Conservation (phyloP, 2,888 invertebrate species). For the Drosophila paranaensis region DNA sequence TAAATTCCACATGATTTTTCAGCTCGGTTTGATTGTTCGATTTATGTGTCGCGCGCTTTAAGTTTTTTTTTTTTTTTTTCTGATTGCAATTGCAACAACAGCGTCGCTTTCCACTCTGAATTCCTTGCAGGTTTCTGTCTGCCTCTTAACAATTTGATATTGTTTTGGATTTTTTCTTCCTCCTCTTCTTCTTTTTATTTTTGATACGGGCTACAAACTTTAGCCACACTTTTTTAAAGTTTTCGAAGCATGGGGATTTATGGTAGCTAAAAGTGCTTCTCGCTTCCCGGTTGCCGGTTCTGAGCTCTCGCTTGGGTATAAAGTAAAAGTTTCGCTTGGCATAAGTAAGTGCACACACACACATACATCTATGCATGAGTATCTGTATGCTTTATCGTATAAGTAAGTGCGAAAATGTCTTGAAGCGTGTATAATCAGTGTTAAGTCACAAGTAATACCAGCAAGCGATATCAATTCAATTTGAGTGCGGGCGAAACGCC, state of each 20-base stretch:
- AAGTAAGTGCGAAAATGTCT: slow-evolving; percentile 54
- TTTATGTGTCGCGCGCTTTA: slow-evolving; percentile 24
- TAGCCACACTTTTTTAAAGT: slow-evolving; percentile 52
- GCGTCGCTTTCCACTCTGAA: background rate
- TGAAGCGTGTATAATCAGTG: slow-evolving; percentile 65
- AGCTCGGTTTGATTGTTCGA: slow-evolving; percentile 24
- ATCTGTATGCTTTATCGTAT: slow-evolving; percentile 30
- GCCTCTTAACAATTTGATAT: slow-evolving; percentile 27
- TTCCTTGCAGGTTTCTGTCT: background rate
- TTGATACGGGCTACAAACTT: slow-evolving; percentile 56
- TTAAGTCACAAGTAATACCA: slow-evolving; percentile 67
- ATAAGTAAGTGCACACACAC: slow-evolving; percentile 30
- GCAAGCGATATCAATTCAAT: slow-evolving; percentile 55
- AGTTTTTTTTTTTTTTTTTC: slow-evolving; percentile 5
- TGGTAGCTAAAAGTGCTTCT: slow-evolving; percentile 62
- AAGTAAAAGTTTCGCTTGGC: slow-evolving; percentile 62
- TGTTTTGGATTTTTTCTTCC: slow-evolving; percentile 10
- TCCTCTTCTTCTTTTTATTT: slow-evolving; percentile 17
- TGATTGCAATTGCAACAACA: slow-evolving; percentile 22
- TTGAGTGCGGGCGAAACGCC: slow-evolving; percentile 11
- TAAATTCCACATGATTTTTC: background rate
- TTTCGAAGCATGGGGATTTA: slow-evolving; percentile 63
- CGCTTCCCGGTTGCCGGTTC: slow-evolving; percentile 41
- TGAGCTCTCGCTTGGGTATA: slow-evolving; percentile 46
- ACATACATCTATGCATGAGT: slow-evolving; percentile 3